Evolutionary conservation across 2,797 vertebrate species (phyloP).

Genomic region (Tangara arthus): DNA sequence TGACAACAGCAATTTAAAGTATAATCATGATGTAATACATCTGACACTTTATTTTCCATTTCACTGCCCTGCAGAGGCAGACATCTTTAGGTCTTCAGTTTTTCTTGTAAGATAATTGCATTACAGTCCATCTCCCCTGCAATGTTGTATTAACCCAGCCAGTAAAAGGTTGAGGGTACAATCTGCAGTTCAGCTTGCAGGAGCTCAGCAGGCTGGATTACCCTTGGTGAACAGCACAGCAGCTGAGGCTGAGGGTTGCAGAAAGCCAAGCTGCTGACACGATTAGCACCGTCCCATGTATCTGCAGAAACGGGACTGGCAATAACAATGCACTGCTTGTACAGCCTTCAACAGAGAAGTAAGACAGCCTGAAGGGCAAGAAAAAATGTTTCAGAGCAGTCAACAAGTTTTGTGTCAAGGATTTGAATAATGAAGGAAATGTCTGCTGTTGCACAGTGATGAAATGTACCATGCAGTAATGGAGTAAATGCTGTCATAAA

Average conservation of each 20-base stretch:
- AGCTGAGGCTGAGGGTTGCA: constrained; percentile 11
- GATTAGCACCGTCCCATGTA: rapidly evolving
- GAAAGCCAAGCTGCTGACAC: neutral
- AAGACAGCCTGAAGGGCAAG: neutral
- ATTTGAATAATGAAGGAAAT: neutral
- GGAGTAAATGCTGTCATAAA: neutral
- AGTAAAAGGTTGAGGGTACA: neutral
- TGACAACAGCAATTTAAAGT: neutral
- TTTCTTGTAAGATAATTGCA: neutral
- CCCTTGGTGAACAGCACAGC: neutral
- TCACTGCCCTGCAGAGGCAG: neutral
- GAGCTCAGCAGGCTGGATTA: neutral
- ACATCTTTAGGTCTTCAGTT: neutral
- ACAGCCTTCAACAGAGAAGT: neutral
- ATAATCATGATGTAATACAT: neutral
- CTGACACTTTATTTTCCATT: neutral
- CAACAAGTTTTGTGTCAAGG: neutral
- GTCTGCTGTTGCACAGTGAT: neutral
- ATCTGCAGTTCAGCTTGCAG: neutral
- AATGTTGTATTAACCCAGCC: neutral
- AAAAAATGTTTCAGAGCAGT: neutral
- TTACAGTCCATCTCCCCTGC: neutral
- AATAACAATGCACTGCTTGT: neutral
- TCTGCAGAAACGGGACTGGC: neutral
- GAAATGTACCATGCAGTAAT: neutral